Conservation (phyloP, 2,113 vertebrate species). For the Mesocricetus auratus region DNA sequence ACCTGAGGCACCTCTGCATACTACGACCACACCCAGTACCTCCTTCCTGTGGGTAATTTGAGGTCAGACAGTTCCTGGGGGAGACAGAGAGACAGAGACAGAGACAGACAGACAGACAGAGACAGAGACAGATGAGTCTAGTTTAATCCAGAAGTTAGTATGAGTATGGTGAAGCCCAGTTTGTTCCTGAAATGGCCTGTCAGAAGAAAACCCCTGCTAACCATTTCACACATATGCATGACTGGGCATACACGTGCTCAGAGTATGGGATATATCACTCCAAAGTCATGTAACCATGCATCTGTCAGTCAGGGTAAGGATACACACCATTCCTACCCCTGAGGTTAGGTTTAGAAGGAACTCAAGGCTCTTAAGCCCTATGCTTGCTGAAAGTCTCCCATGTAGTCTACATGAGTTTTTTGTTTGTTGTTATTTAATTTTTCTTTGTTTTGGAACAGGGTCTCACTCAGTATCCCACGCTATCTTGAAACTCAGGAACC, state of each 20-base stretch:
- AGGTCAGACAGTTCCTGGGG: not conserved
- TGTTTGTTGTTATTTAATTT: not conserved
- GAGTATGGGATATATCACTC: not conserved
- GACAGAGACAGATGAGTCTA: not conserved
- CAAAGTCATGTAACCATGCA: not conserved
- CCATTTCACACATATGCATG: not conserved
- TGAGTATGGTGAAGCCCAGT: not conserved
- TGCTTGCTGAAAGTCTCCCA: not conserved
- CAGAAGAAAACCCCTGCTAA: not conserved
- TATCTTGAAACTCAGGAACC: not conserved
- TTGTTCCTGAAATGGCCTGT: not conserved
- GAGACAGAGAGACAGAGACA: too few species aligned
- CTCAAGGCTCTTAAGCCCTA: not conserved
- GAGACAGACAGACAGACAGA: too few species aligned
- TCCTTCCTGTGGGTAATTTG: not conserved
- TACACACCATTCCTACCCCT: not conserved
- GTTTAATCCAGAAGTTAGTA: not conserved
- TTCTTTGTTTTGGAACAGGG: not conserved
- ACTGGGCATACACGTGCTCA: not conserved
- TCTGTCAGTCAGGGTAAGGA: not conserved
- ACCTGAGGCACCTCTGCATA: not conserved
- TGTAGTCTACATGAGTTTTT: not conserved
- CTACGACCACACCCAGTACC: not conserved
- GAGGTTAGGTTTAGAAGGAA: not conserved
- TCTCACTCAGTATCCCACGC: not conserved